Evolutionary conservation across 2,888 invertebrate species (phyloP), one percentile per base, ranked within the genome.

Genomic region (Notodonta dromedarius): DNA sequence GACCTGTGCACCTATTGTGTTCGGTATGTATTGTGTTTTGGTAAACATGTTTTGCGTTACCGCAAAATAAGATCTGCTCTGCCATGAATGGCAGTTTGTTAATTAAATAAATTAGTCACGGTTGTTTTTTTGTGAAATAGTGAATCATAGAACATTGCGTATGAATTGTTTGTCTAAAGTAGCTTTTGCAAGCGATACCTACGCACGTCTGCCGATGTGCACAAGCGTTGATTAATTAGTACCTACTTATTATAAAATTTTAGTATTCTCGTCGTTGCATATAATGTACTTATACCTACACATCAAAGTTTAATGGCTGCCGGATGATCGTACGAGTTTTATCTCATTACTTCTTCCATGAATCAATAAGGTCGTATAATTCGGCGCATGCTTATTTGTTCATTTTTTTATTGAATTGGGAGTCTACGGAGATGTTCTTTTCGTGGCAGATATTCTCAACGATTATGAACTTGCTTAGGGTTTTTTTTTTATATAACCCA

Each of bases 1-100:
- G 67, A 66, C 66, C 65, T 57, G 61, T 59, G 60, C 52, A 56
- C 58, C 63, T 46, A 77, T 79, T 76, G 74, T 77, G 73, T 74
- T 69, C 52, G 61, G 65, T 59, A 52, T 58, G 65, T 64, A 63
- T 65, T 70, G 60, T 73, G 62, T 67, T 68, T 64, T 60, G 55
- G 59, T 73, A 69, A 72, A 73, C 68, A 67, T 63, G 51, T 55
- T 32, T 55, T 32, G 56, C 52, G 50, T 24, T 12, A 64, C 50
- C 55, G 14, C 55, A 63, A 60, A 59, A 56, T 57, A 32, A 57
- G 53, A 7, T 57, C 53, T 32, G 5, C 52, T 52, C 52, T 50
- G 50, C 50, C 56, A 32, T 63, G 50, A 66, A 60, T 65, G 60
- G 57, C 54, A 58, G 56, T 35, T 59, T 58, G 52, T 51, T 66